Conservation (phyloP, 2,113 vertebrate species). For the Cololabis saira region DNA sequence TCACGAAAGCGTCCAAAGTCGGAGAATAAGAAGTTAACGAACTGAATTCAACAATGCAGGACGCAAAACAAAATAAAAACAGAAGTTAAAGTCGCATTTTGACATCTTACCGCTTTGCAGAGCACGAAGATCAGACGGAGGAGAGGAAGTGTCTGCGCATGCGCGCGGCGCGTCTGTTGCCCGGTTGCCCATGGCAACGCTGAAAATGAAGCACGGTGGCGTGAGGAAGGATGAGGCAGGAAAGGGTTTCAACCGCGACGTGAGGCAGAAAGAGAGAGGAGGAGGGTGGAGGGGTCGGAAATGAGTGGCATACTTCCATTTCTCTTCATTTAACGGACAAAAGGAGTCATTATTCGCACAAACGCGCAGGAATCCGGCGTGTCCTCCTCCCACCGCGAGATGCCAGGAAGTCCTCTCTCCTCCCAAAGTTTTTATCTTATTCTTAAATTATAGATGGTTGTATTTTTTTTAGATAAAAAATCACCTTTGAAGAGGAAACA, state of each 20-base stretch:
- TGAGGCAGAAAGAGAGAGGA: no score
- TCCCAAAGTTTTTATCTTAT: no score
- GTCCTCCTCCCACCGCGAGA: no score
- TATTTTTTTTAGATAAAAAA: no score
- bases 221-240: no score
- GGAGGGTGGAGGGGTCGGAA: constrained; percentile 9
- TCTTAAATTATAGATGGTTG: no score
- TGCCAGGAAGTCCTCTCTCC: no score
- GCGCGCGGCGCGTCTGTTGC: constrained; percentile 54
- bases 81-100: neutral
- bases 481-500: no score
- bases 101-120: constrained; percentile 42
- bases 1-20: neutral
- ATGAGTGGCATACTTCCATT: constrained; percentile 1
- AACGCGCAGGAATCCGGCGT: no score
- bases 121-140: constrained; percentile 13
- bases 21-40: neutral
- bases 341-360: neutral
- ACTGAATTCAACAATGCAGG: neutral
- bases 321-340: constrained; percentile 15
- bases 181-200: constrained; percentile 75
- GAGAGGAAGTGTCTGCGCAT: constrained; percentile 43
- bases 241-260: no score
- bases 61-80: neutral
- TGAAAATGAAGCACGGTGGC: constrained; percentile 48